A percentile compares a stretch with the other conserved stretches of the same genome.
Conservation (phyloP, 2,113 vertebrate genomes). For the Taxidea taxus region DNA sequence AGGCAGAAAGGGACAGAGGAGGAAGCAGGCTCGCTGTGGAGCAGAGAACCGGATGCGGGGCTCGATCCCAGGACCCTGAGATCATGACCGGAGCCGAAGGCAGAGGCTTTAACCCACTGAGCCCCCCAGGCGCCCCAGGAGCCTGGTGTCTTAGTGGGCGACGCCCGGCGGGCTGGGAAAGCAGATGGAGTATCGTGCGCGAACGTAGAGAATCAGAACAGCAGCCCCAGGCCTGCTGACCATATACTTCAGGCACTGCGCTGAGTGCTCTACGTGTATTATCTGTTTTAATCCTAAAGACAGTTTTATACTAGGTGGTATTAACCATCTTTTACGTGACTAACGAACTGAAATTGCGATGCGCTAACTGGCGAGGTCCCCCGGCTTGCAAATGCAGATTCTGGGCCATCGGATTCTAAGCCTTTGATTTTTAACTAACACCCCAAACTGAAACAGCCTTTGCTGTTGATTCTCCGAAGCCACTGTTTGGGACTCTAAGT, state of each 20-base stretch:
- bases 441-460: not conserved
- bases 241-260: no score
- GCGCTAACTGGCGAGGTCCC: not conserved
- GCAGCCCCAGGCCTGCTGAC: fast-evolving
- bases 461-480: not conserved
- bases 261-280: not conserved
- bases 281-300: not conserved
- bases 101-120: no score
- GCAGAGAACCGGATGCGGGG: no score
- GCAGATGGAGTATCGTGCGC: fast-evolving
- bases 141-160: no score
- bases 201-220: no score
- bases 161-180: not conserved
- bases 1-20: no score
- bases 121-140: no score
- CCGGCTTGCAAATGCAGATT: not conserved
- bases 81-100: no score
- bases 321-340: not conserved
- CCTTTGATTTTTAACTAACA: not conserved
- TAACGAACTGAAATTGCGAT: not conserved
- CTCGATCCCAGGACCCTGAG: no score
- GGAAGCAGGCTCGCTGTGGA: no score
- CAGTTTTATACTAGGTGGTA: not conserved
- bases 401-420: not conserved
- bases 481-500: not conserved